These are phyloP conservation scores for Baronia brevicornis DNA, from an alignment of 2,888 invertebrate genomes.

Conservation along the genomic window DNA sequence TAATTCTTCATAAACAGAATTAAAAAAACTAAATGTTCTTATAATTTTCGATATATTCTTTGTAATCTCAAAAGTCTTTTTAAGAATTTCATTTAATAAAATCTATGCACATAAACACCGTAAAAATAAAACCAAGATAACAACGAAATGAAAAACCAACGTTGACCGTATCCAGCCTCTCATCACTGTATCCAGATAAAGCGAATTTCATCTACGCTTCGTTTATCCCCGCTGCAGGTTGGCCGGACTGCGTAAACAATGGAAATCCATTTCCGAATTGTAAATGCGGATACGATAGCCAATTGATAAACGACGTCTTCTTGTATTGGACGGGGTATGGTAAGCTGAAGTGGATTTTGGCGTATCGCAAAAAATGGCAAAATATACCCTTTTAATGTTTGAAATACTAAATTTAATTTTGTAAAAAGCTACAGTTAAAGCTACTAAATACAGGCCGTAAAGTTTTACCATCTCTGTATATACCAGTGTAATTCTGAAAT, in stretches of 20 bases:
- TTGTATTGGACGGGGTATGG: slow-evolving; percentile 5
- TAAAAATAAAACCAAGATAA: not conserved
- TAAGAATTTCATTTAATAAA: no score
- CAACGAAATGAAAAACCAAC: slow-evolving; percentile 1
- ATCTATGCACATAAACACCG: no score
- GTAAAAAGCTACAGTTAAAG: no score
- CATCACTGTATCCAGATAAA: slow-evolving; percentile 6
- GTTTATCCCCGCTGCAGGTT: slow-evolving; percentile 17
- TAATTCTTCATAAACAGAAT: no score
- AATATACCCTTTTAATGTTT: no score
- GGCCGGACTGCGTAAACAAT: slow-evolving; percentile 20
- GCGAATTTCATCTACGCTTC: slow-evolving; percentile 17
- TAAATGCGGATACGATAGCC: slow-evolving; percentile 17
- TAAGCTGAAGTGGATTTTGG: slow-evolving; percentile 8
- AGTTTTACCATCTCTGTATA: no score
- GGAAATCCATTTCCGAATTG: slow-evolving; percentile 18
- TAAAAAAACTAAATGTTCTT: no score
- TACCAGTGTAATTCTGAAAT: no score
- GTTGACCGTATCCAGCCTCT: not conserved
- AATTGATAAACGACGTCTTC: slow-evolving; percentile 16
- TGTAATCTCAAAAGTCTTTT: no score
- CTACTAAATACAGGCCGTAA: no score
- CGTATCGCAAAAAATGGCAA: slow-evolving; percentile 12
- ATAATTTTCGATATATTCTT: no score
- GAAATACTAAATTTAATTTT: no score